phyloP scores from a whole-genome alignment of 2,797 vertebrate genomes.

The Hapalemur alaotrensis region DNA sequence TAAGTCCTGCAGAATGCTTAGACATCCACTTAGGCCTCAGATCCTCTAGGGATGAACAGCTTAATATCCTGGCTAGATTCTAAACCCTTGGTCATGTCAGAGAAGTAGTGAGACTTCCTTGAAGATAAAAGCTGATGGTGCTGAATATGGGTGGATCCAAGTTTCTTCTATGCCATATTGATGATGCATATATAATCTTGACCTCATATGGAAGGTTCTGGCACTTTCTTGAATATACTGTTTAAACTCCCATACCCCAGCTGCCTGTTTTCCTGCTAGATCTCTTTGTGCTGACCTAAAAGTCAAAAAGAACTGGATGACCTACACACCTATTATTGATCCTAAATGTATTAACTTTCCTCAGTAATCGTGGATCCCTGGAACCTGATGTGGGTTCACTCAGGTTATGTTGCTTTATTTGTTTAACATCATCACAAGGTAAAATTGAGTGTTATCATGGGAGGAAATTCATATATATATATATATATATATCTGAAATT shows the following conservation, averaged over 20 bases:
- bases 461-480: neutral
- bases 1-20: neutral
- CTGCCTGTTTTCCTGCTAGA: neutral
- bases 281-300: neutral
- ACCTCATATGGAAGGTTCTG: neutral
- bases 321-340: neutral
- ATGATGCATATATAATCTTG: neutral
- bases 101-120: neutral
- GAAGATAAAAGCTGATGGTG: neutral
- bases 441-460: neutral
- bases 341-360: neutral
- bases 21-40: neutral
- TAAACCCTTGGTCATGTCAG: neutral
- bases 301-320: neutral
- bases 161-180: neutral
- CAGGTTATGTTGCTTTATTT: neutral
- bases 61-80: neutral
- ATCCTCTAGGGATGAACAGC: accelerated
- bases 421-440: neutral
- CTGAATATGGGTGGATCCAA: neutral
- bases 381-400: accelerated
- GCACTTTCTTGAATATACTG: neutral
- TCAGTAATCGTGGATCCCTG: neutral
- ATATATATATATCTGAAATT: neutral
- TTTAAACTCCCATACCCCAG: neutral